Conservation (phyloP, 2,113 vertebrate genomes). For the Petrocephalus microphthalmus region DNA sequence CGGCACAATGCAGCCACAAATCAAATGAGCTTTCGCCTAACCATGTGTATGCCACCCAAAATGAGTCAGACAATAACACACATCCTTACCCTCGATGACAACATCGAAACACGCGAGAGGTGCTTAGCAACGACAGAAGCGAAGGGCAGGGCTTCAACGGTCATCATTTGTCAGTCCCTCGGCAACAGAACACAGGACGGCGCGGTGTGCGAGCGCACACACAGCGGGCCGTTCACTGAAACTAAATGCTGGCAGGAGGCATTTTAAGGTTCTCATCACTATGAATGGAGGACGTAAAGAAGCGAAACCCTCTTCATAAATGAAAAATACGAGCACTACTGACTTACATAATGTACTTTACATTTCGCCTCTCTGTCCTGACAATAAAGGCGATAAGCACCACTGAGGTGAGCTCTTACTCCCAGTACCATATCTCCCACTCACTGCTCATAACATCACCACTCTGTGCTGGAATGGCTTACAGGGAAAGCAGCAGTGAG, state of each 20-base stretch:
- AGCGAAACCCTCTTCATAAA: background rate
- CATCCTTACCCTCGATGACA: background rate
- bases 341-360: background rate
- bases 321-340: background rate
- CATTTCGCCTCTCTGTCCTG: background rate
- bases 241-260: background rate
- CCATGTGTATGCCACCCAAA: conserved; percentile 59
- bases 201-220: background rate
- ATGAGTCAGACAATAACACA: conserved; percentile 46
- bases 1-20: conserved; percentile 65
- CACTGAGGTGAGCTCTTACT: background rate
- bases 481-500: background rate
- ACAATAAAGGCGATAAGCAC: conserved; percentile 3
- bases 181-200: background rate
- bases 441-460: background rate
- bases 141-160: conserved; percentile 52
- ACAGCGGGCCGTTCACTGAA: background rate
- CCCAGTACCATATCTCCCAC: background rate
- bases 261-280: background rate
- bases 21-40: conserved; percentile 69
- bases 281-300: background rate
- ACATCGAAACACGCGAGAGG: conserved; percentile 3
- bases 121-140: conserved; percentile 38
- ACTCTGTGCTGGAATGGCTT: background rate
- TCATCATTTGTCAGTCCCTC: background rate